Conservation (phyloP, 1,140 invertebrate genomes). For the Venturia canescens region DNA sequence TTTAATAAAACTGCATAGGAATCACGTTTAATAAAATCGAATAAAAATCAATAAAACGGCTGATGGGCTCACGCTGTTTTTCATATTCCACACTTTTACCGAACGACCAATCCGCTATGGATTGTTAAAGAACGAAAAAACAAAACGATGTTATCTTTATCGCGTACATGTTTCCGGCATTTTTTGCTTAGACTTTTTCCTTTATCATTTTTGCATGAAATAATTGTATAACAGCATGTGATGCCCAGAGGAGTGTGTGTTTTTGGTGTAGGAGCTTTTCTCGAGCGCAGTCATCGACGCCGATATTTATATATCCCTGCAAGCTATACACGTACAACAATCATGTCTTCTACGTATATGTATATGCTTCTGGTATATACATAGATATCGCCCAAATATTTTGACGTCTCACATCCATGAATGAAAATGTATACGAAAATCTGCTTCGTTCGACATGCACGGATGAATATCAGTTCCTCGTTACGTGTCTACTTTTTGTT, state of each 20-base stretch:
- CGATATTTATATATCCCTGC: no score
- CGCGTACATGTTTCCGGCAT: background rate
- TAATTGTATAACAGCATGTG: no score
- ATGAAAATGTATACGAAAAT: background rate
- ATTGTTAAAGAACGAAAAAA: background rate
- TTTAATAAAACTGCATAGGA: background rate
- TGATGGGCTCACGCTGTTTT: background rate
- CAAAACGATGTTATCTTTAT: background rate
- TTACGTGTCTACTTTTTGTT: background rate
- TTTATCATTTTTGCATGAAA: no score
- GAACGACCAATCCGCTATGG: background rate
- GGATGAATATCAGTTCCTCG: constrained; percentile 1
- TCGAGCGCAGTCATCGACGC: no score
- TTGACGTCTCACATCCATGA: constrained; percentile 38
- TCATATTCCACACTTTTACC: background rate
- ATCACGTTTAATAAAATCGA: background rate
- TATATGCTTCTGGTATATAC: constrained; percentile 33
- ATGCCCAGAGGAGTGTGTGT: no score
- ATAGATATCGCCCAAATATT: constrained; percentile 39
- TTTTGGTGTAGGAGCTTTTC: no score
- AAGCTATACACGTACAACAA: no score
- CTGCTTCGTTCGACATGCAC: constrained; percentile 6
- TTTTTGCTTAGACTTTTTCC: no score
- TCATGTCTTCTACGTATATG: constrained; percentile 60
- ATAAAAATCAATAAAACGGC: background rate